Conservation (phyloP, 2,113 vertebrate species). For the Oryzias melastigma region DNA sequence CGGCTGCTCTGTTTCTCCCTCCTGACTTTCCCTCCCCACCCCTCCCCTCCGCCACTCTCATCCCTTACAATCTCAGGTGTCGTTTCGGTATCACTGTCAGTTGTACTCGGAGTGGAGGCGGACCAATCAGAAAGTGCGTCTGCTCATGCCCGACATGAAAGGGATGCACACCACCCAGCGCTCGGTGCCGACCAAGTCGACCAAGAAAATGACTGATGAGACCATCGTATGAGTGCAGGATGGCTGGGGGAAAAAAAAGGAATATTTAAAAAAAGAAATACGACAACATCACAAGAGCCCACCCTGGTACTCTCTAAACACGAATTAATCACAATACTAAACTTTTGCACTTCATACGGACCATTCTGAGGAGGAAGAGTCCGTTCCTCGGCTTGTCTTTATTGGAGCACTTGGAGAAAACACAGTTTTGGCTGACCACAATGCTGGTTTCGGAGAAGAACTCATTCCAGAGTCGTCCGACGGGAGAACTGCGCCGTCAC, state of each 20-base stretch:
- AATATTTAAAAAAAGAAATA: conserved; percentile 46
- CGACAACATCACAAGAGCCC: not conserved
- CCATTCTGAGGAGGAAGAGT: conserved; percentile 52
- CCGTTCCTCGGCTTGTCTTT: conserved; percentile 47
- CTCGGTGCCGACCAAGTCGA: conserved; percentile 81
- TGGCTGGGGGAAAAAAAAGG: conserved; percentile 18
- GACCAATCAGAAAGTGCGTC: conserved; percentile 91
- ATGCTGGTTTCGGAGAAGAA: conserved; percentile 55
- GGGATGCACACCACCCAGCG: conserved; percentile 76
- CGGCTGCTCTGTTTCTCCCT: conserved; percentile 10
- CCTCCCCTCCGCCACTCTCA: not conserved
- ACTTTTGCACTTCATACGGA: conserved; percentile 74
- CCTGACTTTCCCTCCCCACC: not conserved
- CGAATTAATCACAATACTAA: conserved; percentile 57
- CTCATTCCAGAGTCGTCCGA: conserved; percentile 49
- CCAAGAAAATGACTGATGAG: conserved; percentile 88
- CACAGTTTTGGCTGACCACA: conserved; percentile 48
- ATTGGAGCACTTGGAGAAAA: conserved; percentile 66
- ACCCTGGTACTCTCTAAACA: conserved; percentile 55
- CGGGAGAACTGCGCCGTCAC: conserved; percentile 35
- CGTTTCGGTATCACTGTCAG: conserved; percentile 95
- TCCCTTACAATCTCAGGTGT: conserved; percentile 77
- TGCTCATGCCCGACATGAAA: conserved; percentile 82
- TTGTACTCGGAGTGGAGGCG: conserved; percentile 92
- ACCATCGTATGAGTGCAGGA: conserved; percentile 83